A percentile compares a stretch with the other conserved stretches of the same genome.
phyloP scores from a whole-genome alignment of 2,113 vertebrate species.

The Fulmarus glacialis region DNA sequence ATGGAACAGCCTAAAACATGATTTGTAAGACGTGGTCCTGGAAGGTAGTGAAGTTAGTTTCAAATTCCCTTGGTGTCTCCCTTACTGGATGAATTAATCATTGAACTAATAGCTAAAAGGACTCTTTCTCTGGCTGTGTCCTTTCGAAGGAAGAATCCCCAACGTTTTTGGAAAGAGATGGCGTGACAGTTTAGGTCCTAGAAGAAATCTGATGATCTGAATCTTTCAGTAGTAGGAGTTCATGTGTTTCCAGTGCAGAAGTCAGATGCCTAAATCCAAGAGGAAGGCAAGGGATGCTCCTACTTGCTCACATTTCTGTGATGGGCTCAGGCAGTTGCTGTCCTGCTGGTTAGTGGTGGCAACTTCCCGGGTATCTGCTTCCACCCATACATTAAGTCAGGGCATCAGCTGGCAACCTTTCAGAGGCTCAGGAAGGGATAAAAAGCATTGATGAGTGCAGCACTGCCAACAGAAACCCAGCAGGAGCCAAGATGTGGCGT shows the following conservation, averaged over 20 bases:
- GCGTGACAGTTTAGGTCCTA: neutral
- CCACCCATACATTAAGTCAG: neutral
- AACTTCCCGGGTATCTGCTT: conserved; percentile 20
- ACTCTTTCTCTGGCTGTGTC: neutral
- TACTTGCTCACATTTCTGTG: neutral
- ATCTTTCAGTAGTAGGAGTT: neutral
- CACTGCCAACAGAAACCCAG: conserved; percentile 36
- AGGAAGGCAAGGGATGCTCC: neutral
- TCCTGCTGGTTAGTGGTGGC: neutral
- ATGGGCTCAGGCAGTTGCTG: neutral
- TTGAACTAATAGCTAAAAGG: neutral
- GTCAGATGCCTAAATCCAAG: neutral
- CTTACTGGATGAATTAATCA: neutral
- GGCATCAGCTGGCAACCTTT: neutral
- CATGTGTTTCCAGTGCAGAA: neutral
- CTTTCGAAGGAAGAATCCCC: neutral
- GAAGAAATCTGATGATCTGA: neutral
- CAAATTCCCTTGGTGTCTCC: neutral
- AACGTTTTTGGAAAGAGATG: accelerated
- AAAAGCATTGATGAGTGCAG: neutral
- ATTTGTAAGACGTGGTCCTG: neutral
- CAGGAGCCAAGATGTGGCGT: neutral
- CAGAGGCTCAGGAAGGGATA: conserved; percentile 8
- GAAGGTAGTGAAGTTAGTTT: neutral
- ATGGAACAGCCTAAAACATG: neutral